Evolutionary conservation across 2,797 vertebrate species (phyloP).

Genomic region (Picus viridis): DNA sequence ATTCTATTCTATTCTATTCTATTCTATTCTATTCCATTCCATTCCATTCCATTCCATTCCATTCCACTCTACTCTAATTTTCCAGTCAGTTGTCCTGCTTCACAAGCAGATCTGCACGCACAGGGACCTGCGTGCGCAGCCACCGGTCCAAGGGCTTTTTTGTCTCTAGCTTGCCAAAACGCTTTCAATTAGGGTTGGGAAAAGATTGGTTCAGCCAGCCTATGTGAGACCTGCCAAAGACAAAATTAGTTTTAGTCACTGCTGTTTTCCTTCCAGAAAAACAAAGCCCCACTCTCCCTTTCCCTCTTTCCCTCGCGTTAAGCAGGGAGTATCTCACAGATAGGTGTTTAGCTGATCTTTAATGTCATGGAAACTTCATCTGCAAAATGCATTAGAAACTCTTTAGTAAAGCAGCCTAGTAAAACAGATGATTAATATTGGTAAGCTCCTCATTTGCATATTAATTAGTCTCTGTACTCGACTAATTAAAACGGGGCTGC

Average conservation of each 20-base stretch:
- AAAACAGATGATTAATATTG: slow-evolving; percentile 83
- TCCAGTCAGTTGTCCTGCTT: background rate
- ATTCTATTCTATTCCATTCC: no score
- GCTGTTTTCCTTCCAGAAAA: slow-evolving; percentile 69
- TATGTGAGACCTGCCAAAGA: slow-evolving; percentile 66
- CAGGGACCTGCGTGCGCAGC: fast-evolving
- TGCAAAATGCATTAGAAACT: slow-evolving; percentile 78
- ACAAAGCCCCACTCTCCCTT: background rate
- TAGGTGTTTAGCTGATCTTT: slow-evolving; percentile 72
- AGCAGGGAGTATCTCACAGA: slow-evolving; percentile 65
- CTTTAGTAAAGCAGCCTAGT: slow-evolving; percentile 77
- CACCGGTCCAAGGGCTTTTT: slow-evolving; percentile 58
- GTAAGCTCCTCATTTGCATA: slow-evolving; percentile 81
- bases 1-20: no score
- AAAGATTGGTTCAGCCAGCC: slow-evolving; percentile 57
- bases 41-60: no score
- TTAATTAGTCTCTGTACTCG: slow-evolving; percentile 82
- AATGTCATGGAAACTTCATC: slow-evolving; percentile 77
- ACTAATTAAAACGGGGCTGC: slow-evolving; percentile 78
- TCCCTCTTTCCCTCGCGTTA: slow-evolving; percentile 1
- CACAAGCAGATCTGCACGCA: background rate
- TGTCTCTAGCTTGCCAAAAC: slow-evolving; percentile 64
- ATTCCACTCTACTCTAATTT: background rate
- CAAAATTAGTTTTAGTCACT: slow-evolving; percentile 73
- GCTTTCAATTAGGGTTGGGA: slow-evolving; percentile 76